Percentiles rank a stretch among this genome's conserved stretches.
These are phyloP conservation scores for Podiceps cristatus DNA, from an alignment of 2,113 vertebrate species.

Conservation along the genomic window DNA sequence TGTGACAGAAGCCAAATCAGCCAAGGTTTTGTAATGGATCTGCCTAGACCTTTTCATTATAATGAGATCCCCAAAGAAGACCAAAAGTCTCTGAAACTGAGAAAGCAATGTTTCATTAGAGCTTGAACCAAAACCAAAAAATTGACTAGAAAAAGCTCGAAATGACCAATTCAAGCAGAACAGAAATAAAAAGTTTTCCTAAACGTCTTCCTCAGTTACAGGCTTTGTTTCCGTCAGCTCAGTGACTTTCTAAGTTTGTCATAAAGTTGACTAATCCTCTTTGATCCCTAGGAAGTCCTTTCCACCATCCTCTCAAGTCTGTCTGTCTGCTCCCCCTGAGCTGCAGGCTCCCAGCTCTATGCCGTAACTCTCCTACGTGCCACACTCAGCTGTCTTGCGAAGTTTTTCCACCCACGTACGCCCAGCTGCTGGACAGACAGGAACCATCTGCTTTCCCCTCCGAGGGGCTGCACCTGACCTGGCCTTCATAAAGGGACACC, in stretches of 20 bases:
- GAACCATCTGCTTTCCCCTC: constrained; percentile 38
- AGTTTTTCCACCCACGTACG: neutral
- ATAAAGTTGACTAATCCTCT: neutral
- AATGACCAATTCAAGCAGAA: neutral
- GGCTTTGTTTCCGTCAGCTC: neutral
- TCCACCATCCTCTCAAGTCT: neutral
- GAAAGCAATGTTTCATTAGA: neutral
- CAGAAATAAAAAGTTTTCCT: neutral
- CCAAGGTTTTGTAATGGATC: neutral
- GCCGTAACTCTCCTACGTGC: neutral
- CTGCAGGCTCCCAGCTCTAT: neutral
- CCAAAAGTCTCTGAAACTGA: neutral
- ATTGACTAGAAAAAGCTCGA: neutral
- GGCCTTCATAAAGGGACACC: neutral
- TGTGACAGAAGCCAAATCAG: constrained; percentile 2
- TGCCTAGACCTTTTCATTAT: constrained; percentile 1
- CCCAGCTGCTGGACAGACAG: constrained; percentile 44
- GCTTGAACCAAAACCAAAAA: neutral
- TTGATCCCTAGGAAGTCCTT: neutral
- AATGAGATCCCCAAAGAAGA: constrained; percentile 49
- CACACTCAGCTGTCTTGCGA: constrained; percentile 1
- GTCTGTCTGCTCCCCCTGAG: neutral
- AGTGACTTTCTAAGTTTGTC: neutral
- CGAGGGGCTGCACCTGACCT: constrained; percentile 12
- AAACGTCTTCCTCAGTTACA: neutral